Evolutionary conservation across 2,113 vertebrate genomes (phyloP).

Genomic region (Anolis carolinensis): DNA sequence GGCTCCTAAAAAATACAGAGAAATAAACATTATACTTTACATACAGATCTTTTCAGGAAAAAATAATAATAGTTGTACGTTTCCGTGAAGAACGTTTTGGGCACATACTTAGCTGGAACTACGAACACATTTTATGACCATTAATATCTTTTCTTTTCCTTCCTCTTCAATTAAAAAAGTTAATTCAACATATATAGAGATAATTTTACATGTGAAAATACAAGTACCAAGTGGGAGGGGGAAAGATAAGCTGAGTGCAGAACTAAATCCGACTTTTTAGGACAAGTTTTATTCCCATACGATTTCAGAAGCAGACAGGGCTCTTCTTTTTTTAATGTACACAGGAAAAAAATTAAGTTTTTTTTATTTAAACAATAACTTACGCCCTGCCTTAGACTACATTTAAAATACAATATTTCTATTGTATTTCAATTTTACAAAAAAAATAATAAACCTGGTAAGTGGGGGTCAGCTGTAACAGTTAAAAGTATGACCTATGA

Average conservation of each 20-base stretch:
- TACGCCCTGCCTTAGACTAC: conserved; percentile 54
- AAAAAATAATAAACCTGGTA: background rate
- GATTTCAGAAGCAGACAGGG: conserved; percentile 47
- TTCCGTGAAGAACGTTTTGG: conserved; percentile 62
- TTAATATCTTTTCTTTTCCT: conserved; percentile 45
- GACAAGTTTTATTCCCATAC: conserved; percentile 70
- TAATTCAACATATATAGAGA: conserved; percentile 82
- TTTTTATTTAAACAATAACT: conserved; percentile 67
- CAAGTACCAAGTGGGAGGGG: conserved; percentile 73
- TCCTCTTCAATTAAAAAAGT: conserved; percentile 78
- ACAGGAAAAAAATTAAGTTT: conserved; percentile 41
- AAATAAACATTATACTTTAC: conserved; percentile 79
- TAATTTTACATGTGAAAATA: conserved; percentile 75
- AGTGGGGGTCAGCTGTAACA: conserved; percentile 11
- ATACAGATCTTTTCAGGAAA: conserved; percentile 72
- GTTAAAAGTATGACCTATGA: conserved; percentile 26
- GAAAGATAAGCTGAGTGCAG: conserved; percentile 59
- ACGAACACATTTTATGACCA: conserved; percentile 81
- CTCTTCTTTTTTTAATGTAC: conserved; percentile 46
- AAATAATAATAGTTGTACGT: conserved; percentile 59
- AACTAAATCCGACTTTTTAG: conserved; percentile 64
- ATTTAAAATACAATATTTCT: conserved; percentile 24
- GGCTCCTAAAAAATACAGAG: conserved; percentile 81
- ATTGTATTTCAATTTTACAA: conserved; percentile 6
- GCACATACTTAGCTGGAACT: conserved; percentile 74